phyloP scores from a whole-genome alignment of 1,140 invertebrate genomes.

The Mya arenaria region DNA sequence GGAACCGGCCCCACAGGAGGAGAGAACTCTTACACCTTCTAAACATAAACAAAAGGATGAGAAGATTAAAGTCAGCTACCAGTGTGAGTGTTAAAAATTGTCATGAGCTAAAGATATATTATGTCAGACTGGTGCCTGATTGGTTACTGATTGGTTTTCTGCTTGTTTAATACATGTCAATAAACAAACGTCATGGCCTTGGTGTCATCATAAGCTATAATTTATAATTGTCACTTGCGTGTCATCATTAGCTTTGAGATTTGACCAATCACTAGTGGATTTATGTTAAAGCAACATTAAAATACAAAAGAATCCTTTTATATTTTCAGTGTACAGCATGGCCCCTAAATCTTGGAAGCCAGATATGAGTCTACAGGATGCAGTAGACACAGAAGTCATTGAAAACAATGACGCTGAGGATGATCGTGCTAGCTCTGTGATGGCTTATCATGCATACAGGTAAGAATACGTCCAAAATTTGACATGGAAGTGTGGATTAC shows the following conservation, averaged over 20 bases:
- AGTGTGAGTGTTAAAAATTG: conserved; percentile 24
- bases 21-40: conserved; percentile 43
- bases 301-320: too few species aligned
- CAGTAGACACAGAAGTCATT: conserved; percentile 17
- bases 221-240: too few species aligned
- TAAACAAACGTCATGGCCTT: too few species aligned
- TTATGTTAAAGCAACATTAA: too few species aligned
- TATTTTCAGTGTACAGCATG: conserved; percentile 47
- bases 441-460: conserved; percentile 53
- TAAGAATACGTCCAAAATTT: too few species aligned
- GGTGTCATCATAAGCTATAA: too few species aligned
- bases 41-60: conserved; percentile 27
- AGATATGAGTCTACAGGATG: conserved; percentile 36
- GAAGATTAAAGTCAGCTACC: conserved; percentile 53
- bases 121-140: background rate
- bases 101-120: background rate
- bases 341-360: conserved; percentile 52
- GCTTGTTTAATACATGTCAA: too few species aligned
- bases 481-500: too few species aligned
- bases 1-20: conserved; percentile 27
- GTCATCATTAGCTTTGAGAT: too few species aligned
- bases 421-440: conserved; percentile 44
- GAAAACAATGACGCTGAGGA: conserved; percentile 40
- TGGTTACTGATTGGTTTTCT: background rate
- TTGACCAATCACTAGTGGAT: too few species aligned